phyloP scores from a whole-genome alignment of 2,888 invertebrate species.

The Rhingia campestris region DNA sequence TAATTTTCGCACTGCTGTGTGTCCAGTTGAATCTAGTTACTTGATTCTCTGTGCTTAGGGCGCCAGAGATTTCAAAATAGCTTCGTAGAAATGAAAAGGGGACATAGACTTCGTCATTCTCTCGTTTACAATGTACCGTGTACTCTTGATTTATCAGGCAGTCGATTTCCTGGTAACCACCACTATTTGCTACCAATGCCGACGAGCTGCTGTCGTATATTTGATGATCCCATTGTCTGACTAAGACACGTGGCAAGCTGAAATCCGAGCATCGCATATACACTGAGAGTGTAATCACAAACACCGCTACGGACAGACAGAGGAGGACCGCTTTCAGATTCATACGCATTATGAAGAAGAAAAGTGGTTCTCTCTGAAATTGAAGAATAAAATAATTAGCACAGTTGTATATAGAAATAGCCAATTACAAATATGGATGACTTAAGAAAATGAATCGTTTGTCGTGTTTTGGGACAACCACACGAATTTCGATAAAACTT shows the following conservation, averaged over 20 bases:
- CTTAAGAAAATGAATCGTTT: too few relatives aligned
- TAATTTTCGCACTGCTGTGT: conserved; percentile 96
- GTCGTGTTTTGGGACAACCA: too few relatives aligned
- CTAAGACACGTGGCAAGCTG: conserved; percentile 79
- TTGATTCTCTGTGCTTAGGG: conserved; percentile 83
- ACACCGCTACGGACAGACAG: conserved; percentile 86
- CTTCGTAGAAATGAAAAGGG: conserved; percentile 96
- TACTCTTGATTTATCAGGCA: conserved; percentile 95
- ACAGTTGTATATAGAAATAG: not conserved
- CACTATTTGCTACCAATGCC: conserved; percentile 62
- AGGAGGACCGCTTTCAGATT: conserved; percentile 90
- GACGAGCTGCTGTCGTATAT: conserved; percentile 74
- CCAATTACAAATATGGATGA: too few relatives aligned
- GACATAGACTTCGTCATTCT: conserved; percentile 93
- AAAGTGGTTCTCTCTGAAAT: conserved; percentile 80
- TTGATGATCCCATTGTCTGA: conserved; percentile 79
- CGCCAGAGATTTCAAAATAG: conserved; percentile 97
- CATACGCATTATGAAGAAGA: conserved; percentile 89
- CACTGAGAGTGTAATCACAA: conserved; percentile 88
- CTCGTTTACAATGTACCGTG: conserved; percentile 89
- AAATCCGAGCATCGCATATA: conserved; percentile 90
- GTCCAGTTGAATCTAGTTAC: conserved; percentile 96
- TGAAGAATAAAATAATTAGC: not conserved
- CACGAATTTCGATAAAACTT: too few relatives aligned
- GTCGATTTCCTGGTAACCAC: conserved; percentile 86